Percentiles rank a stretch among this genome's conserved stretches.
phyloP scores from a whole-genome alignment of 2,113 vertebrate genomes.

The Mormoops blainvillei region DNA sequence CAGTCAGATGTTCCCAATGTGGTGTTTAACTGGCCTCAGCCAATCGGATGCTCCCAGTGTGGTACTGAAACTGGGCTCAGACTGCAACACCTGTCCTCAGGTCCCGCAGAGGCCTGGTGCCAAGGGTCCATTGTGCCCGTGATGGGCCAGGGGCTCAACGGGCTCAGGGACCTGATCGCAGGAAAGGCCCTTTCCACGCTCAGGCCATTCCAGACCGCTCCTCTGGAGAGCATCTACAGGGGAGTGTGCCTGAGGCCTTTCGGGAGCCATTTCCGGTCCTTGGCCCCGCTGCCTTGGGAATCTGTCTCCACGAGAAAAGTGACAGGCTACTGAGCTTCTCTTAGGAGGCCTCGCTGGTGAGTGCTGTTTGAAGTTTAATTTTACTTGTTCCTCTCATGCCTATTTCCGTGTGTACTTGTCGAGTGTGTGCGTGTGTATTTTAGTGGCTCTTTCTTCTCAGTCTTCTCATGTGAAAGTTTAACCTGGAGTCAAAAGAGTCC shows the following conservation, averaged over 20 bases:
- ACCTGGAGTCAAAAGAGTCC: background rate
- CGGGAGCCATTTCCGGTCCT: background rate
- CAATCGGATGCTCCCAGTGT: background rate
- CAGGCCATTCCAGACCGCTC: background rate
- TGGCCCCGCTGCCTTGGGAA: background rate
- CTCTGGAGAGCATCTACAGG: background rate
- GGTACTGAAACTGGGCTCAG: too few species aligned
- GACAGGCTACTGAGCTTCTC: background rate
- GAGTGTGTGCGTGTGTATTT: too few species aligned
- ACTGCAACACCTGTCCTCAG: too few species aligned
- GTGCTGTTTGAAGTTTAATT: background rate
- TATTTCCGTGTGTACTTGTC: background rate
- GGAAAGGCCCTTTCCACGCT: background rate
- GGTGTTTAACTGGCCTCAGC: background rate
- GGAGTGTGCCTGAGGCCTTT: background rate
- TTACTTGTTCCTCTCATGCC: background rate
- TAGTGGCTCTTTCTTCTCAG: background rate
- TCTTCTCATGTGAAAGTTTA: background rate
- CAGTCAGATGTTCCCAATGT: background rate
- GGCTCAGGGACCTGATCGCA: background rate
- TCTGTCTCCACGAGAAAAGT: background rate
- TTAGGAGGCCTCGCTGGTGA: background rate
- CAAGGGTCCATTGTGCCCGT: background rate
- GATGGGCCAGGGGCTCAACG: too few species aligned
- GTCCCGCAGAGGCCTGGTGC: rapidly evolving